Evolutionary conservation across 2,888 invertebrate species (phyloP).

Genomic region (Gryllus longicercus): DNA sequence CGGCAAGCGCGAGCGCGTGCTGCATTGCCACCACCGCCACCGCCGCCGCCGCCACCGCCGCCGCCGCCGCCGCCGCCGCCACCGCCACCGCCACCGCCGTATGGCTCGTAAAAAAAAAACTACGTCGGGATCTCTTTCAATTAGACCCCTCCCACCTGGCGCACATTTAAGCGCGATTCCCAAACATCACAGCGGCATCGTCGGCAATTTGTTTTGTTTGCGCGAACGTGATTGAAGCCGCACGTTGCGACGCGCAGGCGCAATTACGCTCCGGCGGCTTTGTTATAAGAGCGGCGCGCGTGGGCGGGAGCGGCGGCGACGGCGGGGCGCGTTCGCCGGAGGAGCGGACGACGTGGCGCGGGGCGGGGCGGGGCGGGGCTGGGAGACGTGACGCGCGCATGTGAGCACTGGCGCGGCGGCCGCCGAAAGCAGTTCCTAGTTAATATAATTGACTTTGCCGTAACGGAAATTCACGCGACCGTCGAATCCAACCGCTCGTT

Average conservation of each 20-base stretch:
- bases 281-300: background rate
- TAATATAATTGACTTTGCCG: no score
- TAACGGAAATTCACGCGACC: no score
- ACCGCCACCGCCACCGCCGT: no score
- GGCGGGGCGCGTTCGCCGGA: background rate
- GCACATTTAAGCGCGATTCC: constrained; percentile 17
- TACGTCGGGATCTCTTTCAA: background rate
- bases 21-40: no score
- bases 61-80: no score
- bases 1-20: no score
- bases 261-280: background rate
- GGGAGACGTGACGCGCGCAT: background rate
- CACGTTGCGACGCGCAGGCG: background rate
- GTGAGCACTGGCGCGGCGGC: no score
- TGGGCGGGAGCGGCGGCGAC: background rate
- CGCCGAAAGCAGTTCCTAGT: no score
- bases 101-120: background rate
- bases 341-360: background rate
- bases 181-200: constrained; percentile 2
- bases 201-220: constrained; percentile 1
- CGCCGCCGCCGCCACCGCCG: no score
- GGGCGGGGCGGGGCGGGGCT: background rate
- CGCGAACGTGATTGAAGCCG: constrained; percentile 6
- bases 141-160: background rate
- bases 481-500: no score